A percentile compares a stretch with the other conserved stretches of the same genome.
Conservation (phyloP, 2,797 vertebrate species). For the Chaetodon trifasciatus region DNA sequence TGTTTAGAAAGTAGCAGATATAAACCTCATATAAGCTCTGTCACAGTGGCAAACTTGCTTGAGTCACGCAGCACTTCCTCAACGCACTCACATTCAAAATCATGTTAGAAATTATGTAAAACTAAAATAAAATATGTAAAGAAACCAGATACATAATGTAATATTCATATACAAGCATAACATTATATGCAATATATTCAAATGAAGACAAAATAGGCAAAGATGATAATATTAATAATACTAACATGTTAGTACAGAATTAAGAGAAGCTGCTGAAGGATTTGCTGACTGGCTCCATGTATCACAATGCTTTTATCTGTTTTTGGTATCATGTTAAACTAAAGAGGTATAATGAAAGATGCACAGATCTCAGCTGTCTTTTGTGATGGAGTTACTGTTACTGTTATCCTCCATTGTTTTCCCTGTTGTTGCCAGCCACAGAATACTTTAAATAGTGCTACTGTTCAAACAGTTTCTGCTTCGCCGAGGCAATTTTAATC, state of each 20-base stretch:
- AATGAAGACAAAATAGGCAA: background rate
- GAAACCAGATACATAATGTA: background rate
- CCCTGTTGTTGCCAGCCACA: constrained; percentile 49
- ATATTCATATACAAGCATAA: background rate
- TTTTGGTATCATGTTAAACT: constrained; percentile 48
- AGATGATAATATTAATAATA: background rate
- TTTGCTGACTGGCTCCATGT: constrained; percentile 18
- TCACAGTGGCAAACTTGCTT: background rate
- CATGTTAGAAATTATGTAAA: background rate
- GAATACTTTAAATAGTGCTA: constrained; percentile 66
- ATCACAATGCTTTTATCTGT: constrained; percentile 13
- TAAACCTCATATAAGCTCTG: background rate
- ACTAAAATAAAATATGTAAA: background rate
- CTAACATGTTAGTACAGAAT: background rate
- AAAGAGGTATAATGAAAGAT: constrained; percentile 56
- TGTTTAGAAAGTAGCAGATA: constrained; percentile 20
- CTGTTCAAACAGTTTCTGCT: constrained; percentile 66
- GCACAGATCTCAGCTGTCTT: constrained; percentile 52
- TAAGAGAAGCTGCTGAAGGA: background rate
- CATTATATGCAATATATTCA: background rate
- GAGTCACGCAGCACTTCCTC: background rate
- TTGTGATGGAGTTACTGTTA: constrained; percentile 53
- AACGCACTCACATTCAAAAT: background rate
- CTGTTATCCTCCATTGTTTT: constrained; percentile 62
- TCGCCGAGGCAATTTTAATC: constrained; percentile 65